phyloP scores from a whole-genome alignment of 2,888 invertebrate species.

The Antitype chi region DNA sequence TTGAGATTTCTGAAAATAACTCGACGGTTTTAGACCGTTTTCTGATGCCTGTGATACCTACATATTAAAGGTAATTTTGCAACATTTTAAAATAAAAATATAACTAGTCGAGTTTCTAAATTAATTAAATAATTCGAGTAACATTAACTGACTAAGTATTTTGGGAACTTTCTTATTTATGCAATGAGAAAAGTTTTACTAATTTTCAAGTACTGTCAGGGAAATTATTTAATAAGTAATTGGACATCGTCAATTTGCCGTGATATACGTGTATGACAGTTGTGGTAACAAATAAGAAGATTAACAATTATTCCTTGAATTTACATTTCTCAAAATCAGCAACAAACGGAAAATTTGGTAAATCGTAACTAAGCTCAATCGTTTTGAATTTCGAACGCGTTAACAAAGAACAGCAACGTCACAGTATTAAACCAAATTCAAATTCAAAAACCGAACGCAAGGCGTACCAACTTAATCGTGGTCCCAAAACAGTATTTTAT shows the following conservation, averaged over 20 bases:
- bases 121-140: too few relatives aligned
- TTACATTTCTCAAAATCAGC: too few relatives aligned
- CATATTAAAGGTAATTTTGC: background rate
- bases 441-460: constrained; percentile 43
- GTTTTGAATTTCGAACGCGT: background rate
- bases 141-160: background rate
- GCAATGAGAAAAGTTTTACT: background rate
- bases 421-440: constrained; percentile 15
- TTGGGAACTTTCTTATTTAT: background rate
- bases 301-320: background rate
- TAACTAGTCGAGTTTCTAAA: background rate
- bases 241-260: background rate
- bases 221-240: background rate
- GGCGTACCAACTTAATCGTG: constrained; percentile 56
- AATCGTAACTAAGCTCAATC: background rate
- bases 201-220: background rate
- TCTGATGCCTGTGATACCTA: constrained; percentile 2
- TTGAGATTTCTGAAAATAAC: constrained; percentile 65
- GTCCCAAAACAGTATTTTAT: constrained; percentile 69
- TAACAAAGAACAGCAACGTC: constrained; percentile 9
- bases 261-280: too few relatives aligned
- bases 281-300: too few relatives aligned
- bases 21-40: constrained; percentile 17
- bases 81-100: background rate
- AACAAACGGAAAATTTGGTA: background rate